Percentiles rank a stretch among this genome's conserved stretches.
Evolutionary conservation across 2,888 invertebrate species (phyloP).

Genomic region (Lycocerus yunnanus): DNA sequence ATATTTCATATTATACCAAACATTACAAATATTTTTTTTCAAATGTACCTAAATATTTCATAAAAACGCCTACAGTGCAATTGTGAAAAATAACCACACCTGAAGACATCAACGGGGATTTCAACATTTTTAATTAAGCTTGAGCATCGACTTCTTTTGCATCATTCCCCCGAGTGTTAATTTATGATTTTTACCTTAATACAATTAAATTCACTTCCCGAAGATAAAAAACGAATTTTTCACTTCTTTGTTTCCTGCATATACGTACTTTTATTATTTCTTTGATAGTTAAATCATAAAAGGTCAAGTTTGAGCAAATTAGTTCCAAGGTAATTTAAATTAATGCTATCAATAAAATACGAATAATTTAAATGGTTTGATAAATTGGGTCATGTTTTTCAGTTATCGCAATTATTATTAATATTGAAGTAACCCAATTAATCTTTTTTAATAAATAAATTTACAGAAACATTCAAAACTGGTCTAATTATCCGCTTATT

Average conservation of each 20-base stretch:
- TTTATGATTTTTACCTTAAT: neutral
- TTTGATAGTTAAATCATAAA: neutral
- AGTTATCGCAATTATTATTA: neutral
- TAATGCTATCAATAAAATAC: neutral
- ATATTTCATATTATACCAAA: neutral
- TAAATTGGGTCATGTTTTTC: neutral
- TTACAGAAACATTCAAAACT: no score
- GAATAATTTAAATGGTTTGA: neutral
- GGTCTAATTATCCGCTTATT: no score
- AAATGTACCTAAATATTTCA: neutral
- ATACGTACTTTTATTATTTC: no score
- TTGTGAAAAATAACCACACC: neutral
- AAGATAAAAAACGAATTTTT: no score
- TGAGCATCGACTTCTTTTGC: neutral
- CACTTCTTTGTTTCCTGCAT: no score
- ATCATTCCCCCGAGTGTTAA: neutral
- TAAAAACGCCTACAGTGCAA: neutral
- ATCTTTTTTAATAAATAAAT: no score
- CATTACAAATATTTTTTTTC: neutral
- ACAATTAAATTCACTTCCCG: neutral
- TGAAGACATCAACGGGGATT: neutral
- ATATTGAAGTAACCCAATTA: no score
- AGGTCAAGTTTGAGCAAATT: neutral
- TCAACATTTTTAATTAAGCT: neutral
- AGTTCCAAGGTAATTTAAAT: neutral